Evolutionary conservation across 2,113 vertebrate genomes (phyloP).

Genomic region (Nesogale talazaci): DNA sequence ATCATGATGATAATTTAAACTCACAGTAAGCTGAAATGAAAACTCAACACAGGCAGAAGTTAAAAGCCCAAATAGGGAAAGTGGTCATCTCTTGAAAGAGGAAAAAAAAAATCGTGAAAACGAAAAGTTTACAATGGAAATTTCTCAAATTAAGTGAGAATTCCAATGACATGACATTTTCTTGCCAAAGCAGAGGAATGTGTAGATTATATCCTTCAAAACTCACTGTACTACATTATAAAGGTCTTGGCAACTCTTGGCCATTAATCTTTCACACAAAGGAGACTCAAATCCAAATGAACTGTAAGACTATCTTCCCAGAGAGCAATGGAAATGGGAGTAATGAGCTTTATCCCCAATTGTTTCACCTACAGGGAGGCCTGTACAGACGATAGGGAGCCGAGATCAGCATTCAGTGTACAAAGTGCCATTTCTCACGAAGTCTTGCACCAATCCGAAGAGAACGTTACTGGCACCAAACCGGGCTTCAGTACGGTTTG

Average conservation of each 20-base stretch:
- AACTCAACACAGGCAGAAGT: conserved; percentile 2
- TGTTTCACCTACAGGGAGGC: conserved; percentile 74
- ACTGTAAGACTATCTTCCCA: conserved; percentile 66
- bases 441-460: conserved; percentile 80
- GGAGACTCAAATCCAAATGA: conserved; percentile 78
- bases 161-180: conserved; percentile 73
- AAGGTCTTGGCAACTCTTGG: conserved; percentile 70
- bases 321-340: conserved; percentile 40
- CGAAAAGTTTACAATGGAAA: conserved; percentile 47
- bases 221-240: conserved; percentile 60
- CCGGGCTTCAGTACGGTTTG: conserved; percentile 51
- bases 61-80: conserved; percentile 46
- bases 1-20: conserved; percentile 50
- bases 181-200: conserved; percentile 54
- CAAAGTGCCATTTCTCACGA: conserved; percentile 75
- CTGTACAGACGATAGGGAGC: conserved; percentile 74
- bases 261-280: conserved; percentile 85
- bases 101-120: neutral
- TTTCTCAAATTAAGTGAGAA: conserved; percentile 53
- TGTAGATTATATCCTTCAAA: conserved; percentile 46
- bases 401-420: conserved; percentile 66
- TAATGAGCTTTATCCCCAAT: conserved; percentile 63
- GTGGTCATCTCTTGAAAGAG: conserved; percentile 1
- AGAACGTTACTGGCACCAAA: conserved; percentile 72
- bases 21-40: conserved; percentile 65